These are phyloP conservation scores for Pagetopsis macropterus DNA, from an alignment of 2,797 vertebrate species.

Conservation along the genomic window DNA sequence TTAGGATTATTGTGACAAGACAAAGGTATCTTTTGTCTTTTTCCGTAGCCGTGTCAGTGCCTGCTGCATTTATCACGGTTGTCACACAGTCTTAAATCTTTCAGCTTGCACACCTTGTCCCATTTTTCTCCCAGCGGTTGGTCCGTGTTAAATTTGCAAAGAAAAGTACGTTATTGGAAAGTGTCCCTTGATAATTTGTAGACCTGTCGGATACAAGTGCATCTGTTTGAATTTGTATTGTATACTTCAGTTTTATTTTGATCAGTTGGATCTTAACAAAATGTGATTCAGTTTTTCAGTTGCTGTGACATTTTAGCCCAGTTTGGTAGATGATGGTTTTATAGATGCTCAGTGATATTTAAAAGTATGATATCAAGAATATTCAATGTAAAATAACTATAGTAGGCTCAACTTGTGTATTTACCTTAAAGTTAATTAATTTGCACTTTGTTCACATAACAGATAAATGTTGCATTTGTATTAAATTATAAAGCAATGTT, in stretches of 20 bases:
- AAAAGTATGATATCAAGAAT: constrained; percentile 9
- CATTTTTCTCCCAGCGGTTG: constrained; percentile 69
- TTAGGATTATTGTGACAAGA: constrained; percentile 84
- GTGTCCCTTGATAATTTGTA: constrained; percentile 48
- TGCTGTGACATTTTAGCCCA: not conserved
- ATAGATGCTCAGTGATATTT: constrained; percentile 6
- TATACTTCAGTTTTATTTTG: constrained; percentile 27
- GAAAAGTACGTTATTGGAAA: constrained; percentile 62
- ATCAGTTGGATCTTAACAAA: constrained; percentile 34
- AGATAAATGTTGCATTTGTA: not conserved
- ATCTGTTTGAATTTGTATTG: constrained; percentile 32
- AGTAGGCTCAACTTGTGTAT: not conserved
- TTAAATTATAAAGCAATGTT: not conserved
- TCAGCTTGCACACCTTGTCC: constrained; percentile 63
- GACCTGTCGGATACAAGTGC: constrained; percentile 25
- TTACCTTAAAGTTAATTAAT: too few species aligned
- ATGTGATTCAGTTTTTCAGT: constrained; percentile 12
- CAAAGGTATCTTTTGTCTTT: constrained; percentile 80
- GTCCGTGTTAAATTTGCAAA: constrained; percentile 64
- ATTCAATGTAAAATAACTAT: not conserved
- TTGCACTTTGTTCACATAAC: not conserved
- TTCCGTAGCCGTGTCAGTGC: constrained; percentile 71
- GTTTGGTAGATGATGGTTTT: constrained; percentile 2
- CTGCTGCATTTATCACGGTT: constrained; percentile 74
- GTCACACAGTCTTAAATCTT: constrained; percentile 70